Evolutionary conservation across 2,888 invertebrate species (phyloP).

Genomic region (Invenusta paracnida): DNA sequence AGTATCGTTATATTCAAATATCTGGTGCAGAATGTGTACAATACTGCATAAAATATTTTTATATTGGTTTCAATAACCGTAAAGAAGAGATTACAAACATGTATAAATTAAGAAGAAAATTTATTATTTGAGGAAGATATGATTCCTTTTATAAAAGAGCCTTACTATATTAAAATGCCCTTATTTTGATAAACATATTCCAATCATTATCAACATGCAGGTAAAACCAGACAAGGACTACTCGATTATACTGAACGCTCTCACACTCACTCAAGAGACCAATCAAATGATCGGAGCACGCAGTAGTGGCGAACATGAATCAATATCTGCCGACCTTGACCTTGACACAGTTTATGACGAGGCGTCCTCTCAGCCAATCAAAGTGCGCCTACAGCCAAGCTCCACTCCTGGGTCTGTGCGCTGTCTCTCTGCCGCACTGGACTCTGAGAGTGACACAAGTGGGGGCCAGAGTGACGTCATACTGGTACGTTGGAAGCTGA

Average conservation of each 20-base stretch:
- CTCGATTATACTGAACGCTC: conserved; percentile 56
- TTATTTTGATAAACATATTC: neutral
- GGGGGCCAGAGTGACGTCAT: conserved; percentile 51
- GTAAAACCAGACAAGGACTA: conserved; percentile 54
- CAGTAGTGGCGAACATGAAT: conserved; percentile 37
- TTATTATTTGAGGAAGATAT: too few relatives aligned
- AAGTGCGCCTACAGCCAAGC: neutral
- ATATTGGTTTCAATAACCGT: too few relatives aligned
- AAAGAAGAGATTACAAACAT: too few relatives aligned
- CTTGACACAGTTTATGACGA: conserved; percentile 28
- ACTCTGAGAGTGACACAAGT: too few relatives aligned
- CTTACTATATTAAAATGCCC: too few relatives aligned
- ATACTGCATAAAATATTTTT: too few relatives aligned
- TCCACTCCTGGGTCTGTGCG: neutral
- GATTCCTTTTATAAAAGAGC: too few relatives aligned
- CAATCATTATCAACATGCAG: neutral
- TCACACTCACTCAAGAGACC: conserved; percentile 57
- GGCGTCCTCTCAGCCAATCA: neutral
- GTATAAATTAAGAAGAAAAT: too few relatives aligned
- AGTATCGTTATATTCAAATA: too few relatives aligned
- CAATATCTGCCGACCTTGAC: neutral
- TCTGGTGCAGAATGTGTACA: too few relatives aligned
- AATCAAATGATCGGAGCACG: conserved; percentile 51
- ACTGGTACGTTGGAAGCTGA: conserved; percentile 54
- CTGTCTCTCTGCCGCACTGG: neutral